phyloP scores from a whole-genome alignment of 2,113 vertebrate species.

The Junco hyemalis region DNA sequence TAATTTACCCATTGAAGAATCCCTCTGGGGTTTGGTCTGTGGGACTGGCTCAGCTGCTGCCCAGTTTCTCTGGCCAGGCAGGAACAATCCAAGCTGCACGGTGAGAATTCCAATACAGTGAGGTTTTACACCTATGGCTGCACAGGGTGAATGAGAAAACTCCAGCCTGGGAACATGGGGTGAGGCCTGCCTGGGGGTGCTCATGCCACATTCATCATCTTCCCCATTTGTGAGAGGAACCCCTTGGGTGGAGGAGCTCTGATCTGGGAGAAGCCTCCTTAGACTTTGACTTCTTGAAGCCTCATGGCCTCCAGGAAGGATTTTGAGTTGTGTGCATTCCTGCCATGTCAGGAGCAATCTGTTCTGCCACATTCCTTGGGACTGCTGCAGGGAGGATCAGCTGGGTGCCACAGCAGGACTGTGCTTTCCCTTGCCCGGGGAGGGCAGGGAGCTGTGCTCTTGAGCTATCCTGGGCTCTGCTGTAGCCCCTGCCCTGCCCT shows the following conservation, averaged over 20 bases:
- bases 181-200: background rate
- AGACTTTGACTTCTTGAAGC: background rate
- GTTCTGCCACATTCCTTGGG: background rate
- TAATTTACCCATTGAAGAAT: background rate
- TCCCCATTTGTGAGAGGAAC: background rate
- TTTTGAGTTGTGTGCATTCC: background rate
- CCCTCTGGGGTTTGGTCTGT: background rate
- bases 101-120: background rate
- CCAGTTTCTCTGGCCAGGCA: background rate
- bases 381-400: background rate
- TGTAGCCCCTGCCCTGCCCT: background rate
- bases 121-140: background rate
- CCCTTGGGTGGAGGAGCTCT: background rate
- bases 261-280: background rate
- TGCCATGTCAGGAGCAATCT: background rate
- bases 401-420: background rate
- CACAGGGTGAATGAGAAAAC: background rate
- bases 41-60: background rate
- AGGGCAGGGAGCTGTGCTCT: background rate
- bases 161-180: background rate
- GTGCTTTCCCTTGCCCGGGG: background rate
- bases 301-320: fast-evolving
- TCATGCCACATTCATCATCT: background rate
- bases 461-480: background rate
- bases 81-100: background rate